Conservation (phyloP, 2,888 invertebrate genomes). For the Rhodophaea formosa region DNA sequence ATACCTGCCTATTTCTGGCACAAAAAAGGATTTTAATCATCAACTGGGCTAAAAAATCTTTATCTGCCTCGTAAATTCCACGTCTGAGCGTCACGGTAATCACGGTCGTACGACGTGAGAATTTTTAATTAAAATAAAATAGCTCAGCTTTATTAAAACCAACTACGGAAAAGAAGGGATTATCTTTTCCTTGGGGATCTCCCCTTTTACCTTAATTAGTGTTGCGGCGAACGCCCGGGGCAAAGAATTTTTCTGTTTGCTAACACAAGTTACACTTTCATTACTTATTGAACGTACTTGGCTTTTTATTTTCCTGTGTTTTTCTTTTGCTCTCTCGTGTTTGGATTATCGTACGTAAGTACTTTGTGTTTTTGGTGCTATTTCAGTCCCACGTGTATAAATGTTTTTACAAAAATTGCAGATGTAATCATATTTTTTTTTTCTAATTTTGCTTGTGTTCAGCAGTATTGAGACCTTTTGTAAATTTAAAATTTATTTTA, state of each 20-base stretch:
- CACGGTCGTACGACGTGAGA: conserved; percentile 39
- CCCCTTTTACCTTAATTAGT: conserved; percentile 51
- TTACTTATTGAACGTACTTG: conserved; percentile 5
- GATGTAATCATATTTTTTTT: too few species aligned
- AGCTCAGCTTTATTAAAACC: conserved; percentile 53
- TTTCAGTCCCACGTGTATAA: too few species aligned
- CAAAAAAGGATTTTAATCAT: neutral
- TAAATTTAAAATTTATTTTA: too few species aligned
- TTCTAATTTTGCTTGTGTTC: too few species aligned
- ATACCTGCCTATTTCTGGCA: too few species aligned
- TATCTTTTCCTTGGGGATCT: conserved; percentile 46
- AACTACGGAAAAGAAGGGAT: conserved; percentile 47
- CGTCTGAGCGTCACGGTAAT: conserved; percentile 13
- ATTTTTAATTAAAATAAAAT: conserved; percentile 65
- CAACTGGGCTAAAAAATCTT: neutral
- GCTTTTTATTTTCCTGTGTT: conserved; percentile 4
- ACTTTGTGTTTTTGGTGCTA: neutral
- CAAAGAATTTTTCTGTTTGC: conserved; percentile 16
- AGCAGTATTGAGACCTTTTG: too few species aligned
- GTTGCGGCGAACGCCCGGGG: conserved; percentile 30
- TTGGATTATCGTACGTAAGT: neutral
- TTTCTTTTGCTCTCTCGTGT: neutral
- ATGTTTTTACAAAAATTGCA: too few species aligned
- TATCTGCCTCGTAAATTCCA: conserved; percentile 13
- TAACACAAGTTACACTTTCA: conserved; percentile 3